Evolutionary conservation across 2,888 invertebrate species (phyloP), one percentile per base, ranked within the genome.

Genomic region (Ptychoptera albimana): DNA sequence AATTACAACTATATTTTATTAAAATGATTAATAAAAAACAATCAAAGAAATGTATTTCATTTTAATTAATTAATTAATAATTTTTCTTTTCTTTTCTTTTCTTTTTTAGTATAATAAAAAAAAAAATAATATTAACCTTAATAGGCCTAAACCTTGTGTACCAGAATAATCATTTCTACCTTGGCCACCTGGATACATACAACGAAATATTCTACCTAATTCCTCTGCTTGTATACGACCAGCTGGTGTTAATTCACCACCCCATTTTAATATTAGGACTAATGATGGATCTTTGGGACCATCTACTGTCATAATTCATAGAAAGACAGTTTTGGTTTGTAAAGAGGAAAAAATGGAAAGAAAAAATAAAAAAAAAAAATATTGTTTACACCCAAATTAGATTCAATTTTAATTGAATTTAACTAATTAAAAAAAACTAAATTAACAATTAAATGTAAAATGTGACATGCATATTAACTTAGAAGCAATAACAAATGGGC

Each of bases 171-270:
- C 93, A 61, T 86, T 84, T 58, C 86, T 76, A 60, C 87, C 87
- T 78, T 93, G 93, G 51, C 94, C 94, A 45, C 94, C 96, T 10
- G 98, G 98, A 68, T 98, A 98, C 85, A 98, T 93, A 74, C 97
- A 97, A 51, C 98, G 82, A 72, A 98, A 98, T 62, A 97, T 93
- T 54, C 94, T 77, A 37, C 98, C 98, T 52, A 97, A 68, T 67
- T 96, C 93, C 69, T 97, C 96, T 0, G 97, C 96, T 69, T 97
- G 96, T 47, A 92, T 87, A 51, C 93, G 79, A 3, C 98, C 98
- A 2, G 96, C 96, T 1, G 96, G 94, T 8, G 98, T 99, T 59
- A 98, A 69, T 69, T 98, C 98, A 39, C 98, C 98, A 49, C 98
- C 98, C 98, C 98, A 99, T 70, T 99, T 99, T 50, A 98, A 71